These are phyloP conservation scores for Pediacus dermestoides DNA, from an alignment of 2,888 invertebrate species.

Conservation along the genomic window DNA sequence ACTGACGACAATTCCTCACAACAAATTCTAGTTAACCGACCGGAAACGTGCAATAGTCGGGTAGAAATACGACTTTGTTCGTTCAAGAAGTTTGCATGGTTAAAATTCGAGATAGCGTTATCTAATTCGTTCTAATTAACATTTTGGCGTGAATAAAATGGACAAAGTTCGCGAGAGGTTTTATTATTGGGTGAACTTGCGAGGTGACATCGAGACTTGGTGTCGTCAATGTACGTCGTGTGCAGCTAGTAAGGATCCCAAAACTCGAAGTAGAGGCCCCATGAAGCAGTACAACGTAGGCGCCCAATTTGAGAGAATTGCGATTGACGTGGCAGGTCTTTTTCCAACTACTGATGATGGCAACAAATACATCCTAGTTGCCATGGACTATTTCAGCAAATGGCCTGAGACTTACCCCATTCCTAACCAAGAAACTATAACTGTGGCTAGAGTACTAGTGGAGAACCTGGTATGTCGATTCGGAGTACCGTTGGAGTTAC, in stretches of 20 bases:
- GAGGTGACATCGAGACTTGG: too few species aligned
- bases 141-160: too few species aligned
- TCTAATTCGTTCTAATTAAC: too few species aligned
- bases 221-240: too few species aligned
- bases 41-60: constrained; percentile 6
- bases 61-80: constrained; percentile 2
- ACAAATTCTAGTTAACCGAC: constrained; percentile 1
- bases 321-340: too few species aligned
- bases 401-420: constrained; percentile 32
- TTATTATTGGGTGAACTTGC: too few species aligned
- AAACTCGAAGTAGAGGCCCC: constrained; percentile 11
- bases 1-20: too few species aligned
- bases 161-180: too few species aligned
- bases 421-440: constrained; percentile 31
- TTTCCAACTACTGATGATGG: constrained; percentile 23
- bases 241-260: constrained; percentile 7
- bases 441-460: constrained; percentile 30
- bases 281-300: constrained; percentile 17
- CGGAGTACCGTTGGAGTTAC: constrained; percentile 30
- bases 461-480: constrained; percentile 21
- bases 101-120: background rate
- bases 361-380: constrained; percentile 20
- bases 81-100: constrained; percentile 3
- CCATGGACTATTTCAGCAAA: constrained; percentile 26
- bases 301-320: constrained; percentile 25